Percentiles rank a stretch among this genome's conserved stretches.
Evolutionary conservation across 2,797 vertebrate species (phyloP).

Genomic region (Iguana delicatissima): DNA sequence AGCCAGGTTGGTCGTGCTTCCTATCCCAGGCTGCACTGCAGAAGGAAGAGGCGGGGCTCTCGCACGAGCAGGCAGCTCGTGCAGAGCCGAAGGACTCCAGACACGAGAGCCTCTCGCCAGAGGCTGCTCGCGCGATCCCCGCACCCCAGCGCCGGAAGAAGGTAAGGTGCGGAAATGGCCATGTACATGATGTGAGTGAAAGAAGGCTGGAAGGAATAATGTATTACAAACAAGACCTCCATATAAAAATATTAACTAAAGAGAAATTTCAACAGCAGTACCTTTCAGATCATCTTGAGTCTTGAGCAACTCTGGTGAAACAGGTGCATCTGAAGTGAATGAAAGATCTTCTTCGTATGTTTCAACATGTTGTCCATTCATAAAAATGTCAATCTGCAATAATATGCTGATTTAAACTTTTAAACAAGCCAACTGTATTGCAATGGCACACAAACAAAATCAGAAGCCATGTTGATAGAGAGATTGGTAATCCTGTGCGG

Average conservation of each 20-base stretch:
- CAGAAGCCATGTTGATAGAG: background rate
- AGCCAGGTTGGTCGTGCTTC: no score
- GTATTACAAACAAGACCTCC: background rate
- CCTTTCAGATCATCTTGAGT: constrained; percentile 75
- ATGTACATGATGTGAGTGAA: background rate
- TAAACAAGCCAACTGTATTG: constrained; percentile 16
- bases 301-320: constrained; percentile 62
- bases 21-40: no score
- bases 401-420: constrained; percentile 27
- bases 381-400: constrained; percentile 81
- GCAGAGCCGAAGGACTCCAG: no score
- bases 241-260: background rate
- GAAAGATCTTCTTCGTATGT: constrained; percentile 75
- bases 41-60: no score
- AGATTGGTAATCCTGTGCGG: background rate
- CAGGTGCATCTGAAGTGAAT: constrained; percentile 69
- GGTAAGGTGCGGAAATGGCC: no score
- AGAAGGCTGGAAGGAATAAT: background rate
- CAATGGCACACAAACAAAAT: background rate
- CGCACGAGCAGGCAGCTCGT: no score
- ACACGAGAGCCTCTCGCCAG: no score
- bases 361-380: constrained; percentile 83
- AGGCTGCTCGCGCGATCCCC: no score
- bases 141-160: no score
- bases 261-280: constrained; percentile 47